Percentiles rank a stretch among this genome's conserved stretches.
These are phyloP conservation scores for Crotalus tigris DNA, from an alignment of 2,113 vertebrate genomes.

Conservation along the genomic window DNA sequence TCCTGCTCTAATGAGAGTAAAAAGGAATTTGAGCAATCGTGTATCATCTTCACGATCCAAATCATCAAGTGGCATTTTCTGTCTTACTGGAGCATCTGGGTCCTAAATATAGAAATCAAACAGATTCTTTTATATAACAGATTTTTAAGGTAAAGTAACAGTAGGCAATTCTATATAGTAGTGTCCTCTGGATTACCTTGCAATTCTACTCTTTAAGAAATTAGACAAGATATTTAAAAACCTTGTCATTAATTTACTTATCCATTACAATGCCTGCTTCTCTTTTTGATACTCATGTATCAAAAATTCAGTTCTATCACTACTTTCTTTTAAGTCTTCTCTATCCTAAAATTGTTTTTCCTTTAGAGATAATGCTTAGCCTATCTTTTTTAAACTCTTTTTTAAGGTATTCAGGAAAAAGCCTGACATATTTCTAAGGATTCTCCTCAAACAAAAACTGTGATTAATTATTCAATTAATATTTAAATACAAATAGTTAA, in stretches of 20 bases:
- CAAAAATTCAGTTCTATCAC: neutral
- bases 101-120: constrained; percentile 70
- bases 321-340: neutral
- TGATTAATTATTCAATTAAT: neutral
- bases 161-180: neutral
- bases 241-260: neutral
- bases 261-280: neutral
- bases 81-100: constrained; percentile 92
- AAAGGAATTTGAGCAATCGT: constrained; percentile 90
- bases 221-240: neutral
- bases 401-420: neutral
- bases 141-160: constrained; percentile 1
- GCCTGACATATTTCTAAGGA: neutral
- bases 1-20: constrained; percentile 90
- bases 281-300: too few relatives aligned
- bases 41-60: constrained; percentile 92
- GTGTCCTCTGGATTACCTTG: neutral
- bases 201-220: neutral
- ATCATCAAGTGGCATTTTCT: constrained; percentile 91
- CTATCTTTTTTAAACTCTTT: neutral
- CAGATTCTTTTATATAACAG: neutral
- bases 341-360: neutral
- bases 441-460: neutral
- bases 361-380: neutral
- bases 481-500: neutral